Percentiles rank a stretch among this genome's conserved stretches.
phyloP scores from a whole-genome alignment of 2,888 invertebrate species.

The Phaonia tiefii region DNA sequence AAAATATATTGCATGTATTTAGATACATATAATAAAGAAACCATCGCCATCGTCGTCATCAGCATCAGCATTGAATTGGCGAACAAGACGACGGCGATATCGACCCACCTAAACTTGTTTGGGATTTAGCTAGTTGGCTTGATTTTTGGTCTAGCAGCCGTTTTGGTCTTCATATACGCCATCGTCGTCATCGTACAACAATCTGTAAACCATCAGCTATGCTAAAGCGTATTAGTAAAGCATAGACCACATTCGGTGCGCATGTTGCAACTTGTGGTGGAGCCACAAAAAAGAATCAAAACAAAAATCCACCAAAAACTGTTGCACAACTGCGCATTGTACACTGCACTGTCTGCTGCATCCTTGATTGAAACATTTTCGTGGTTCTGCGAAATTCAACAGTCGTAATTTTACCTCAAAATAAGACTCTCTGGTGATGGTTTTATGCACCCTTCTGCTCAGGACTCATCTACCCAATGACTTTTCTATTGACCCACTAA shows the following conservation, averaged over 20 bases:
- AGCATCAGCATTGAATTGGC: slow-evolving; percentile 70
- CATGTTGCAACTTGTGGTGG: slow-evolving; percentile 60
- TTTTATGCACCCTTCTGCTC: not conserved
- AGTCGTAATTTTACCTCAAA: too few relatives aligned
- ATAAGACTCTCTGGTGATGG: not conserved
- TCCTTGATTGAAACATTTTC: slow-evolving; percentile 51
- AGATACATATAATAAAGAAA: slow-evolving; percentile 35
- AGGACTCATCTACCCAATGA: not conserved
- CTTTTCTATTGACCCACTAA: too few relatives aligned
- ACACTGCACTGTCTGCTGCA: slow-evolving; percentile 46
- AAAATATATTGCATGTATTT: not conserved
- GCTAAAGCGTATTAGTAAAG: slow-evolving; percentile 34
- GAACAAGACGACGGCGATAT: slow-evolving; percentile 73
- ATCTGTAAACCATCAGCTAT: slow-evolving; percentile 29
- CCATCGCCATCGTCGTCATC: slow-evolving; percentile 68
- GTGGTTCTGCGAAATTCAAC: slow-evolving; percentile 2
- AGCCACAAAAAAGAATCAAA: slow-evolving; percentile 18
- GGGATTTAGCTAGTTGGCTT: slow-evolving; percentile 43
- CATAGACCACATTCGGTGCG: slow-evolving; percentile 63
- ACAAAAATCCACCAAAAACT: slow-evolving; percentile 31
- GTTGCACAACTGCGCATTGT: slow-evolving; percentile 25
- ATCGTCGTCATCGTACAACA: slow-evolving; percentile 28
- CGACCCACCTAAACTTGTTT: slow-evolving; percentile 78
- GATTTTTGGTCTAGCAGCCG: slow-evolving; percentile 38
- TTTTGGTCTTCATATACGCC: slow-evolving; percentile 21